A percentile compares a stretch with the other conserved stretches of the same genome.
Conservation (phyloP, 2,113 vertebrate genomes). For the Chrysochloris asiatica region DNA sequence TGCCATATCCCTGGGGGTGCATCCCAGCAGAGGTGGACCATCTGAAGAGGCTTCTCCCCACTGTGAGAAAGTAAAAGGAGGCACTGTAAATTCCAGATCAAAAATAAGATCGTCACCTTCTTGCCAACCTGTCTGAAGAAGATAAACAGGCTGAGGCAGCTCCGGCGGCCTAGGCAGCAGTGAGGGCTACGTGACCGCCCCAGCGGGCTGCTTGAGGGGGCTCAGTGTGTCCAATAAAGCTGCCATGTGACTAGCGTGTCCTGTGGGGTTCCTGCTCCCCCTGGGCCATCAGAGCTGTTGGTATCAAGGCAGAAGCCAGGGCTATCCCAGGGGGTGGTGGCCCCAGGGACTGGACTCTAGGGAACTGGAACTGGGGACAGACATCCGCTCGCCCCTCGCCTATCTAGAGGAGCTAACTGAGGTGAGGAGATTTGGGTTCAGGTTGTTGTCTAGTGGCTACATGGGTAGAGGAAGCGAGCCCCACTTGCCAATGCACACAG, state of each 20-base stretch:
- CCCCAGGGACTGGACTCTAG: background rate
- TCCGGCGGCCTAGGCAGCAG: slow-evolving; percentile 6
- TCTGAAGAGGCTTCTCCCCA: background rate
- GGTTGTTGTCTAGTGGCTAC: background rate
- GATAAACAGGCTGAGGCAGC: background rate
- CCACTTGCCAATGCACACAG: slow-evolving; percentile 11
- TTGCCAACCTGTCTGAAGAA: slow-evolving; percentile 9
- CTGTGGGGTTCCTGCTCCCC: slow-evolving; percentile 22
- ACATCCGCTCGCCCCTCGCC: background rate
- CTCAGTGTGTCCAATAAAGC: slow-evolving; percentile 62
- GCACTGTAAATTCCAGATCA: slow-evolving; percentile 68
- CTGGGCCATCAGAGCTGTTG: slow-evolving; percentile 56
- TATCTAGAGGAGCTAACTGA: background rate
- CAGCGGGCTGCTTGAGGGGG: background rate
- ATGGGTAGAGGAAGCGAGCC: background rate
- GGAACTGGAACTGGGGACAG: background rate
- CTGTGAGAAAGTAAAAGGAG: slow-evolving; percentile 17
- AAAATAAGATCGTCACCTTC: slow-evolving; percentile 27
- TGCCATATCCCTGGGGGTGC: background rate
- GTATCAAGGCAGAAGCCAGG: background rate
- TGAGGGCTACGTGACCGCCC: background rate
- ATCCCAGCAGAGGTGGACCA: background rate
- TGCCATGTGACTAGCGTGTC: slow-evolving; percentile 26
- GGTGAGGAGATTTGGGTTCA: background rate
- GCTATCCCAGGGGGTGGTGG: background rate